Conservation (phyloP, 2,113 vertebrate genomes). For the Brachyhypopomus gauderio region DNA sequence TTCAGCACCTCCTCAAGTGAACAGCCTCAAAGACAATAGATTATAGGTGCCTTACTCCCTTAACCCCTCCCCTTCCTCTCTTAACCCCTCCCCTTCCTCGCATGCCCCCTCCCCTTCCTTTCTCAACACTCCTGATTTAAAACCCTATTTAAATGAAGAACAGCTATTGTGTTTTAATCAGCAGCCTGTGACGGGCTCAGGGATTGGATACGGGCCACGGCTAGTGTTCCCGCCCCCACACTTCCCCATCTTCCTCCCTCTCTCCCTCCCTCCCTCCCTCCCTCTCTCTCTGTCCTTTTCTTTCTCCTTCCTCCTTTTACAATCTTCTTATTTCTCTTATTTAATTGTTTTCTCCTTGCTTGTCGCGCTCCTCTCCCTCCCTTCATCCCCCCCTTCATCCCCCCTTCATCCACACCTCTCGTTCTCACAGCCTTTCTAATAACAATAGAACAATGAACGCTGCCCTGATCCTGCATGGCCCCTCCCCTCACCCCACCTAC, state of each 20-base stretch:
- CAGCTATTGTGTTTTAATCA: constrained; percentile 74
- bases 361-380: constrained; percentile 51
- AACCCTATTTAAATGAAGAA: constrained; percentile 75
- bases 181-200: constrained; percentile 66
- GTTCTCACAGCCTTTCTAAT: constrained; percentile 17
- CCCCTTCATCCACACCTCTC: constrained; percentile 39
- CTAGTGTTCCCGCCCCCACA: constrained; percentile 39
- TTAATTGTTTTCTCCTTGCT: constrained; percentile 45
- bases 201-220: constrained; percentile 37
- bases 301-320: constrained; percentile 38
- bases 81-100: constrained; percentile 1
- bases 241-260: constrained; percentile 15
- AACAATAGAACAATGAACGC: neutral
- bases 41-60: neutral
- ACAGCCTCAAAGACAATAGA: constrained; percentile 52
- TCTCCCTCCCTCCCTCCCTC: constrained; percentile 41
- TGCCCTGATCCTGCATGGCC: neutral
- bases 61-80: constrained; percentile 12
- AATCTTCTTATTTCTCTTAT: constrained; percentile 59
- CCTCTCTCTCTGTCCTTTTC: constrained; percentile 23
- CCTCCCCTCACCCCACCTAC: too few relatives aligned
- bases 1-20: constrained; percentile 51
- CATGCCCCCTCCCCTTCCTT: constrained; percentile 8
- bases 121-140: constrained; percentile 64
- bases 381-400: constrained; percentile 29